Evolutionary conservation across 2,888 invertebrate genomes (phyloP).

Genomic region (Caenorhabditis virilis): DNA sequence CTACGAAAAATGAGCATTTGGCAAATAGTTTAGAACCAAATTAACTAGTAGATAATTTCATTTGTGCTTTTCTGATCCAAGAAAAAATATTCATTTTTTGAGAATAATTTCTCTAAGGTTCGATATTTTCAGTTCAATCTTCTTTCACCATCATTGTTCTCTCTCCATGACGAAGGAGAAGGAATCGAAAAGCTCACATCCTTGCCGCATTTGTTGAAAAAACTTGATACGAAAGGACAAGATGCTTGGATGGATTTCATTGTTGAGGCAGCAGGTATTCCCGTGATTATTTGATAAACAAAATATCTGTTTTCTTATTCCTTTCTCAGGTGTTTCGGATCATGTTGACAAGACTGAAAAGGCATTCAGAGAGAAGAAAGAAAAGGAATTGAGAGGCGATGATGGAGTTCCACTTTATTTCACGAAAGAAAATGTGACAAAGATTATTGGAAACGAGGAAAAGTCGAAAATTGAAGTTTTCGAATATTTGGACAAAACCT

Average conservation of each 20-base stretch:
- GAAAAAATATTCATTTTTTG: no score
- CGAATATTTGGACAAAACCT: slow-evolving; percentile 57
- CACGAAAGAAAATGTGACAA: slow-evolving; percentile 42
- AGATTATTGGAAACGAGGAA: slow-evolving; percentile 55
- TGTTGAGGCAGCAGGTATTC: slow-evolving; percentile 59
- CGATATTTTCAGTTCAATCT: slow-evolving; percentile 49
- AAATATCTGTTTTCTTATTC: slow-evolving; percentile 2
- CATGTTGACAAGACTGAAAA: slow-evolving; percentile 34
- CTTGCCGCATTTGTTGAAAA: slow-evolving; percentile 57
- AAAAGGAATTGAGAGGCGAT: slow-evolving; percentile 34
- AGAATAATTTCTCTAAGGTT: no score
- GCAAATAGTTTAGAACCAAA: no score
- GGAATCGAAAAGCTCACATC: slow-evolving; percentile 57
- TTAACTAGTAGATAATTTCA: no score
- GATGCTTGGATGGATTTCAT: slow-evolving; percentile 66
- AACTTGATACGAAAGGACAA: slow-evolving; percentile 55
- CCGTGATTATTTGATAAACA: neutral
- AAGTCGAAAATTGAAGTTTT: slow-evolving; percentile 58
- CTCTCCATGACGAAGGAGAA: slow-evolving; percentile 62
- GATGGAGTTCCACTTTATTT: slow-evolving; percentile 48
- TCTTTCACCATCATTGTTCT: slow-evolving; percentile 65
- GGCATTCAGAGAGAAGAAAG: slow-evolving; percentile 20
- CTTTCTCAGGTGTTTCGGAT: slow-evolving; percentile 42
- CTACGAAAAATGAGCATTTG: no score
- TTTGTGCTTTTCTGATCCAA: no score